Conservation (phyloP, 2,113 vertebrate genomes). For the Trematomus loennbergii region DNA sequence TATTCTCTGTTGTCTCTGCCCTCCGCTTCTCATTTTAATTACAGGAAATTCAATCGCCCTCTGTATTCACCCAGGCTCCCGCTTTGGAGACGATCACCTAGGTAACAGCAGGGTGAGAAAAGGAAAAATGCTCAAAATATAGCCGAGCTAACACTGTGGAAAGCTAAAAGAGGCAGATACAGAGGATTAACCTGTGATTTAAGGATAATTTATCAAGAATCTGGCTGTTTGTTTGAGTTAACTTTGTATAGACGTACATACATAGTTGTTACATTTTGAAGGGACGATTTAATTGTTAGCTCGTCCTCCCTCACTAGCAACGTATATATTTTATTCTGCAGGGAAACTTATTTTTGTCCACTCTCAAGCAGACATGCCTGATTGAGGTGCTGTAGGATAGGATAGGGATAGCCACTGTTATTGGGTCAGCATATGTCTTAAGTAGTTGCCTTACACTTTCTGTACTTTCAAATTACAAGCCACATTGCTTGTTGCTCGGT, state of each 20-base stretch:
- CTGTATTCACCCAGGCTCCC: conserved; percentile 27
- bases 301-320: neutral
- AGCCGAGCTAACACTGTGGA: conserved; percentile 17
- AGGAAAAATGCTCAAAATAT: conserved; percentile 68
- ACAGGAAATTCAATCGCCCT: conserved; percentile 79
- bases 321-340: too few relatives aligned
- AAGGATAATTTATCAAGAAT: too few relatives aligned
- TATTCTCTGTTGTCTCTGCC: conserved; percentile 70
- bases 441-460: neutral
- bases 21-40: conserved; percentile 78
- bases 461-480: neutral
- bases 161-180: conserved; percentile 4
- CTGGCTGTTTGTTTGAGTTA: neutral
- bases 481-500: neutral
- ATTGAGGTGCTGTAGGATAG: too few relatives aligned
- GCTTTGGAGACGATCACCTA: conserved; percentile 71
- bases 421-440: too few relatives aligned
- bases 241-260: too few relatives aligned
- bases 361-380: too few relatives aligned
- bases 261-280: neutral
- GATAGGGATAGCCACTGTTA: too few relatives aligned
- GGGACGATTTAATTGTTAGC: neutral
- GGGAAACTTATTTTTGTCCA: too few relatives aligned
- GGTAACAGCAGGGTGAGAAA: conserved; percentile 67
- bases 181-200: neutral